Percentiles rank a stretch among this genome's conserved stretches.
Evolutionary conservation across 2,797 vertebrate genomes (phyloP).

Genomic region (Takifugu rubripes): DNA sequence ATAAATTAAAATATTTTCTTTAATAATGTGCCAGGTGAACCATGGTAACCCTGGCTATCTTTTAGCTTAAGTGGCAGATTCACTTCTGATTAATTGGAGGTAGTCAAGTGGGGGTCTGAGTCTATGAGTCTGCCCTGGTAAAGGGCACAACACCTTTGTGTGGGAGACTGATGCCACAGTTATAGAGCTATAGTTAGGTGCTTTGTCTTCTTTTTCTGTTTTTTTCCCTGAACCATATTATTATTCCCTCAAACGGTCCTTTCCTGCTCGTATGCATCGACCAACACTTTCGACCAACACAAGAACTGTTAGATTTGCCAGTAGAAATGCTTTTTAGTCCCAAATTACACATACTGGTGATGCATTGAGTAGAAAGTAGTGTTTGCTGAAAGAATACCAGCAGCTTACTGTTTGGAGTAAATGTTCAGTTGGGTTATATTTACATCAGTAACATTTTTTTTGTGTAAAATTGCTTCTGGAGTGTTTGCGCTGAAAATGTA

Average conservation of each 20-base stretch:
- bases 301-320: neutral
- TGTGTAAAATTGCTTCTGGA: neutral
- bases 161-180: constrained; percentile 9
- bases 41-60: constrained; percentile 50
- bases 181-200: neutral
- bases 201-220: neutral
- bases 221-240: neutral
- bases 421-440: neutral
- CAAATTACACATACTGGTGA: too few species aligned
- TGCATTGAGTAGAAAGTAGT: too few species aligned
- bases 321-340: neutral
- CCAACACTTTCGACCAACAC: too few species aligned
- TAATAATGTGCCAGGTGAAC: constrained; percentile 15
- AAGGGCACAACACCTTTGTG: constrained; percentile 31
- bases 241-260: neutral
- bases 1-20: constrained; percentile 44
- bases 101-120: constrained; percentile 17
- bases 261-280: neutral
- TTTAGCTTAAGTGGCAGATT: constrained; percentile 34
- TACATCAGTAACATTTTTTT: neutral
- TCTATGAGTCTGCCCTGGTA: constrained; percentile 2
- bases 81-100: constrained; percentile 53
- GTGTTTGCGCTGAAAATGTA: too few species aligned
- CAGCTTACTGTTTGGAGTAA: too few species aligned
- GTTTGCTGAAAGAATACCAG: too few species aligned